Percentiles rank a stretch among this genome's conserved stretches.
Conservation (phyloP, 2,888 invertebrate genomes). For the Drosophila meridiana region DNA sequence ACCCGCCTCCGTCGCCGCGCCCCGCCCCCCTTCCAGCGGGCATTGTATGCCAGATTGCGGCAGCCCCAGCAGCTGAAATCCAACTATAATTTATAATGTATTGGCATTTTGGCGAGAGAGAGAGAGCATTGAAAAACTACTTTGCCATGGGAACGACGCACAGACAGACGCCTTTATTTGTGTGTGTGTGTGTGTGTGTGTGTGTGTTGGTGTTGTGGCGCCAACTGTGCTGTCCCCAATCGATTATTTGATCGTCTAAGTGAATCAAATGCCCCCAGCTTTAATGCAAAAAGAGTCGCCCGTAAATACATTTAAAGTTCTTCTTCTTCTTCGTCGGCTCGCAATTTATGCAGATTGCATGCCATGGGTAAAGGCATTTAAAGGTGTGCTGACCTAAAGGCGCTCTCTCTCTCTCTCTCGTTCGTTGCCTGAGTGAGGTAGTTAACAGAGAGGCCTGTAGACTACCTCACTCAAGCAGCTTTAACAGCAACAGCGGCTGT, state of each 20-base stretch:
- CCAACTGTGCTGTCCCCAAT: slow-evolving; percentile 41
- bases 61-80: slow-evolving; percentile 38
- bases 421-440: not conserved
- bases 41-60: slow-evolving; percentile 63
- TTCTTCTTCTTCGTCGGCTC: slow-evolving; percentile 43
- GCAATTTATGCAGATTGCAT: slow-evolving; percentile 61
- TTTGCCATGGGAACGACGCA: slow-evolving; percentile 19
- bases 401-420: not conserved
- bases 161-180: slow-evolving; percentile 28
- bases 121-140: slow-evolving; percentile 39
- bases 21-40: slow-evolving; percentile 9
- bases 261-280: slow-evolving; percentile 24
- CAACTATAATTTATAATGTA: slow-evolving; percentile 75
- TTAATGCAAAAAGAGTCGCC: slow-evolving; percentile 36
- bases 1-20: not conserved
- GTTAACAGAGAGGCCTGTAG: no score
- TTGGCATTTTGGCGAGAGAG: slow-evolving; percentile 48
- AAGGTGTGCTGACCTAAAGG: slow-evolving; percentile 41
- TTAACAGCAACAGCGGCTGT: slow-evolving; percentile 40
- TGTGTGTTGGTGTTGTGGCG: slow-evolving; percentile 31
- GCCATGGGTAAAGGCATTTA: slow-evolving; percentile 61
- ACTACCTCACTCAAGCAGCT: slow-evolving; percentile 17
- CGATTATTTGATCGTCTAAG: slow-evolving; percentile 54
- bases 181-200: slow-evolving; percentile 33
- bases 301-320: slow-evolving; percentile 19